phyloP scores from a whole-genome alignment of 2,113 vertebrate genomes.

The Noctilio leporinus region DNA sequence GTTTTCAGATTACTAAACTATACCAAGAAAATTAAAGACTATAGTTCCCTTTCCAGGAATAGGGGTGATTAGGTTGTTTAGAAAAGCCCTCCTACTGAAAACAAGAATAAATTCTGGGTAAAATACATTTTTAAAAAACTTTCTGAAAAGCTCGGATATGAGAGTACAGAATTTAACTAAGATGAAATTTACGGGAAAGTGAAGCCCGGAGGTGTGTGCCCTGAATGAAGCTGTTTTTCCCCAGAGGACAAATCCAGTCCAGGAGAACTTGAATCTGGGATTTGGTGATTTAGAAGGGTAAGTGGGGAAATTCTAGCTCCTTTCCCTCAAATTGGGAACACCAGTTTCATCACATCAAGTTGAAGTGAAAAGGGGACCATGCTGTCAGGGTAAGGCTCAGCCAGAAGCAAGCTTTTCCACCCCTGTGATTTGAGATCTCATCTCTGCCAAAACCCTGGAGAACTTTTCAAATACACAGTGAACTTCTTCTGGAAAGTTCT shows the following conservation, averaged over 20 bases:
- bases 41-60: background rate
- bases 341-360: background rate
- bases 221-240: background rate
- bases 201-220: background rate
- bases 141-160: background rate
- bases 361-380: background rate
- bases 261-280: background rate
- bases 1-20: background rate
- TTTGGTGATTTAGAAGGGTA: background rate
- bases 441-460: background rate
- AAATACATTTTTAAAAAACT: background rate
- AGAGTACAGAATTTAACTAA: background rate
- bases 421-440: background rate
- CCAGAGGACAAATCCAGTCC: background rate
- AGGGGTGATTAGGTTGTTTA: background rate
- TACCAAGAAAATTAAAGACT: background rate
- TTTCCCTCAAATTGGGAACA: background rate
- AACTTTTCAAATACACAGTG: background rate
- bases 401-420: background rate
- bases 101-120: background rate
- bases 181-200: background rate
- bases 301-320: background rate
- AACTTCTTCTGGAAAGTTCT: slow-evolving; percentile 23
- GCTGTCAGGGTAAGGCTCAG: background rate
- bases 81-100: background rate